Evolutionary conservation across 2,113 vertebrate genomes (phyloP).

Genomic region (Pelecanus crispus): DNA sequence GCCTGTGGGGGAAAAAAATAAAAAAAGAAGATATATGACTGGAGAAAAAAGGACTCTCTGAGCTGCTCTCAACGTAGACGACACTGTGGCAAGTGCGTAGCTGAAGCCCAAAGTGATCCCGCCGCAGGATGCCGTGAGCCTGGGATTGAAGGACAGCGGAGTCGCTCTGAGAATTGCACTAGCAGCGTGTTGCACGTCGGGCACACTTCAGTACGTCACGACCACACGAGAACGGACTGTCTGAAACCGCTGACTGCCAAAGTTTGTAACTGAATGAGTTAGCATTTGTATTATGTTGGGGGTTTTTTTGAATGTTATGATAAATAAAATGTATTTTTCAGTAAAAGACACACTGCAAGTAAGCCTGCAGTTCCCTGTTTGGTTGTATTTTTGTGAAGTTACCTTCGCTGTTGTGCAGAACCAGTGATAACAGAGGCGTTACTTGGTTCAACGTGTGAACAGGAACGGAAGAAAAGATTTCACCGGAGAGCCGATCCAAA

Average conservation of each 20-base stretch:
- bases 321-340: conserved; percentile 75
- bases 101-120: neutral
- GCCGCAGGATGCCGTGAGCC: neutral
- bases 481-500: neutral
- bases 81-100: neutral
- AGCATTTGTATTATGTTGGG: conserved; percentile 61
- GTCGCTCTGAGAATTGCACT: neutral
- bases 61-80: conserved; percentile 13
- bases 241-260: conserved; percentile 28
- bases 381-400: neutral
- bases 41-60: conserved; percentile 31
- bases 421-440: neutral
- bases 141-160: neutral
- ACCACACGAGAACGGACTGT: neutral
- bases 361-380: conserved; percentile 12
- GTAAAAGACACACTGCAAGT: conserved; percentile 70
- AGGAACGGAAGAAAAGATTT: neutral
- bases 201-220: neutral
- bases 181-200: neutral
- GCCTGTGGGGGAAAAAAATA: neutral
- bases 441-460: neutral
- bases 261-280: conserved; percentile 56
- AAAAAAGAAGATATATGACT: neutral
- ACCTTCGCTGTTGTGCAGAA: neutral
- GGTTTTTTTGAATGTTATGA: conserved; percentile 58